A percentile compares a stretch with the other conserved stretches of the same genome.
Conservation (phyloP, 2,113 vertebrate species). For the Herpailurus yagouaroundi region DNA sequence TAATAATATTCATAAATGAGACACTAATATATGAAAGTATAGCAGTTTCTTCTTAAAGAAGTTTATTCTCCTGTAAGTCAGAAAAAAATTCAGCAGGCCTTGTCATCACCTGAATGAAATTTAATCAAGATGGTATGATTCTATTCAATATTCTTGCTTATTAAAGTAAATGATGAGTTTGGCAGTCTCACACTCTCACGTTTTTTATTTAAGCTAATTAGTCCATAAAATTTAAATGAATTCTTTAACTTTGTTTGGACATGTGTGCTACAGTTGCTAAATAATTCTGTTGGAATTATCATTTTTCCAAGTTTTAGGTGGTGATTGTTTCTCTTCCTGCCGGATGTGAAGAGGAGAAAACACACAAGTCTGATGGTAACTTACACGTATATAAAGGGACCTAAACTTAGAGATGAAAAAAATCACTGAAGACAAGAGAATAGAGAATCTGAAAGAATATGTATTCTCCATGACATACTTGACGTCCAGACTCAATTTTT, state of each 20-base stretch:
- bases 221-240: neutral
- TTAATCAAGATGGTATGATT: neutral
- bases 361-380: neutral
- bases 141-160: neutral
- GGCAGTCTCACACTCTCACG: neutral
- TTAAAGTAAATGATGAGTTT: neutral
- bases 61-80: neutral
- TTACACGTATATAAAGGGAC: neutral
- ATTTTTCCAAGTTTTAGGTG: neutral
- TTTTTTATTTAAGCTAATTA: neutral
- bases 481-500: neutral
- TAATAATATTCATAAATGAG: neutral
- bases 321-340: neutral
- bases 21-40: neutral
- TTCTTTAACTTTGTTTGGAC: neutral
- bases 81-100: neutral
- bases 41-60: neutral
- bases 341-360: neutral
- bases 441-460: neutral
- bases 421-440: neutral
- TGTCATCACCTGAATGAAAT: neutral
- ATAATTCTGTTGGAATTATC: neutral
- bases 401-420: neutral
- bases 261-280: neutral
- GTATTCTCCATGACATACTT: neutral